Base-by-base conservation (phyloP, 2,113 vertebrate species). In the Panurus biarmicus region DNA sequence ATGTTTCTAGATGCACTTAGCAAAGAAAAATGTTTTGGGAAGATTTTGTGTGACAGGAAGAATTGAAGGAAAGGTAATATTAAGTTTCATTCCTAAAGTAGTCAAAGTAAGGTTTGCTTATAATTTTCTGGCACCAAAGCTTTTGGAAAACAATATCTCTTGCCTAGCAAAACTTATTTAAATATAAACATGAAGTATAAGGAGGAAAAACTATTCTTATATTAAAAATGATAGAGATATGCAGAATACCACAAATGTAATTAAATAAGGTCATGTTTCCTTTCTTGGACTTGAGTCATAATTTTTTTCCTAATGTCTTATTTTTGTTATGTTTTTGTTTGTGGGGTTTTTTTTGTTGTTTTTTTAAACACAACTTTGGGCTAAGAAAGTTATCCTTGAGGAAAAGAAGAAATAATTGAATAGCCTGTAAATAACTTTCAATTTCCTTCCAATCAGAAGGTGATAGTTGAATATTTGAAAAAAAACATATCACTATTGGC, bases 281-380 rank as follows among this genome's bases (percentile, higher is more conserved):
- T 56, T 60, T 33, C 5, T 53, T 66, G 14, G 28, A n/a, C 12
- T 58, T 69, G 6, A 36, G 10, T 65, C 2, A 6, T n/a, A n/a
- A n/a, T n/a, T n/a, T n/a, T n/a, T n/a, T n/a, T n/a, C n/a, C n/a
- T n/a, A n/a, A n/a, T n/a, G n/a, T n/a, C n/a, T n/a, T n/a, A n/a
- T n/a, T n/a, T n/a, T n/a, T n/a, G n/a, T n/a, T n/a, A n/a, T n/a
- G n/a, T n/a, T n/a, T n/a, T n/a, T n/a, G n/a, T n/a, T n/a, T n/a
- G n/a, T n/a, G n/a, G n/a, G n/a, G n/a, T n/a, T n/a, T n/a, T n/a
- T n/a, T n/a, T n/a, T n/a, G n/a, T n/a, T n/a, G n/a, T n/a, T n/a
- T 42, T 42, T 42, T 51, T 36, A 18, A 11, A 7, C 2, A n/a
- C 0, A 56, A 3, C 3, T 67, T 60, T 44, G 7, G 11, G 1